Conservation (phyloP, 2,797 vertebrate genomes). For the Oryzias sinensis region DNA sequence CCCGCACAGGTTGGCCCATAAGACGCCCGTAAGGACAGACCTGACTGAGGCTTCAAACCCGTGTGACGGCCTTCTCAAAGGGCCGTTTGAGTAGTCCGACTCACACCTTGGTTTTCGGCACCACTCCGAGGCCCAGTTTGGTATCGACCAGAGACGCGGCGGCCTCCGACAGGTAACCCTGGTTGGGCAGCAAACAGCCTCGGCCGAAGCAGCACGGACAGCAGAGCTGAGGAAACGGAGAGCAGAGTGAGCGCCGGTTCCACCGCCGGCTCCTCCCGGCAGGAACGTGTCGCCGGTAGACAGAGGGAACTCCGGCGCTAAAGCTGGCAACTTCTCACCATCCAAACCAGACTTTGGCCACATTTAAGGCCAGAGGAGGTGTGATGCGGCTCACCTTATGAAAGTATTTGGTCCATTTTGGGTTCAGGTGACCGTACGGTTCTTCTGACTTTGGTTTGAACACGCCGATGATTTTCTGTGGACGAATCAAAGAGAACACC, state of each 20-base stretch:
- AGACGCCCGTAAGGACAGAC: too few species aligned
- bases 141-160: slow-evolving; percentile 93
- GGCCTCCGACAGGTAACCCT: slow-evolving; percentile 96
- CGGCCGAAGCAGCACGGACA: slow-evolving; percentile 98
- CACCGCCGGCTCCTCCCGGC: not conserved
- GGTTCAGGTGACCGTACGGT: slow-evolving; percentile 97
- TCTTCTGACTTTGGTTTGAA: slow-evolving; percentile 99
- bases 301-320: too few species aligned
- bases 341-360: too few species aligned
- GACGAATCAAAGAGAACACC: slow-evolving; percentile 12
- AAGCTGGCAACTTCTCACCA: too few species aligned
- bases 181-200: slow-evolving; percentile 94
- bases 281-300: too few species aligned
- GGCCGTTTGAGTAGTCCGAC: not conserved
- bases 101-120: slow-evolving; percentile 95
- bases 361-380: too few species aligned
- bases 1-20: too few species aligned
- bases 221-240: slow-evolving; percentile 73
- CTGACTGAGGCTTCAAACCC: not conserved
- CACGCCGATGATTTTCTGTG: slow-evolving; percentile 93
- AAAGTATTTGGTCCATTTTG: slow-evolving; percentile 99
- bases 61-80: not conserved
- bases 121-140: slow-evolving; percentile 89
- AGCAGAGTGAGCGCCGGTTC: not conserved
- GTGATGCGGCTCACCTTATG: slow-evolving; percentile 79